These are phyloP conservation scores for Cyanistes caeruleus DNA, from an alignment of 2,113 vertebrate genomes.

Conservation along the genomic window DNA sequence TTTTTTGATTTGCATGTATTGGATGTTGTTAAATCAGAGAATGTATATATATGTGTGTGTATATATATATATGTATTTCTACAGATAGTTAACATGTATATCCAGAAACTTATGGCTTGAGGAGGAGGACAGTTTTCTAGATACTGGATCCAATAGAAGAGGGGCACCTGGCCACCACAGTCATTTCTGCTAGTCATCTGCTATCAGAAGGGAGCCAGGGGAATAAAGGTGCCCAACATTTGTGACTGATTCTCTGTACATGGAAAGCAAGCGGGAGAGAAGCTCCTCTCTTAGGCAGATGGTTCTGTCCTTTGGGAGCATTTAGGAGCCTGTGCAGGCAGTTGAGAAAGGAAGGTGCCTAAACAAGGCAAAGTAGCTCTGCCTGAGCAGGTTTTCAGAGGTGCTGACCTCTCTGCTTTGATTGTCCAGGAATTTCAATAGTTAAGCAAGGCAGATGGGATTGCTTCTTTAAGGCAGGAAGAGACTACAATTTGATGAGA, in stretches of 20 bases:
- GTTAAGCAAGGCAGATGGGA: not conserved
- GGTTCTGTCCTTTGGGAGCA: constrained; percentile 2
- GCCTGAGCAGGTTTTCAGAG: not conserved
- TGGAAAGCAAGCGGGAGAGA: not conserved
- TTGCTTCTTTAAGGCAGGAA: constrained; percentile 11
- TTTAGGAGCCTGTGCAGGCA: not conserved
- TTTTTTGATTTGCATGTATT: not conserved
- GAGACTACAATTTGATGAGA: constrained; percentile 30
- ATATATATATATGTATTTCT: not conserved
- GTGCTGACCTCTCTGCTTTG: not conserved
- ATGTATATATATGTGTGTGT: not conserved
- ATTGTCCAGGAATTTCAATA: not conserved
- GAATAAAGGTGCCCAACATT: not conserved
- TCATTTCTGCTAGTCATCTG: not conserved
- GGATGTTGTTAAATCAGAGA: not conserved
- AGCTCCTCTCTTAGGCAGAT: not conserved
- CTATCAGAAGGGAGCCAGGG: not conserved
- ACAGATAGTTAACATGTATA: not conserved
- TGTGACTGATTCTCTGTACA: not conserved
- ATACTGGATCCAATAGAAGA: not conserved
- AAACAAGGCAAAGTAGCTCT: not conserved
- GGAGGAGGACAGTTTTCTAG: not conserved
- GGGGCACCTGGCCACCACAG: not conserved
- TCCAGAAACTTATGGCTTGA: not conserved
- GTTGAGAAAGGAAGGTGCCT: constrained; percentile 22